Base-by-base conservation (phyloP, 2,888 invertebrate genomes). In the Proisotoma minuta region DNA sequence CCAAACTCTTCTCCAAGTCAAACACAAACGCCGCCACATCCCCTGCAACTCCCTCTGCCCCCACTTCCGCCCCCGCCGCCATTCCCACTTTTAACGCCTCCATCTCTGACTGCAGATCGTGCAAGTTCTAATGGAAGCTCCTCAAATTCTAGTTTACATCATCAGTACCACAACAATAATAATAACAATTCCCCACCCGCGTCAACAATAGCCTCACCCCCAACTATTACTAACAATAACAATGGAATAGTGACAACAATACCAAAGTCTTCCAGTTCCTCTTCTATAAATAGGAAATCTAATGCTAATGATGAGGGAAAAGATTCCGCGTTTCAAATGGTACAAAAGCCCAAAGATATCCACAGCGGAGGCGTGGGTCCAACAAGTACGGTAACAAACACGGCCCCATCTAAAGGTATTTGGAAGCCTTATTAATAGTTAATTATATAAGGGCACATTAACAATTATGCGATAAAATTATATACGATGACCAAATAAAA, bases 341-440 rank as follows among this genome's bases (percentile, higher is more conserved):
- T n/a, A n/a, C n/a, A n/a, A n/a, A n/a, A n/a, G n/a, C 71, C 70
- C 1, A 70, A 70, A 49, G 63, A 65, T 12, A 43, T 58, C 48
- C 57, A 62, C 34, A 62, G 62, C 10, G 68, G 71, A 3, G 64
- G 66, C 26, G 61, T 66, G 26, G 66, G 65, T 8, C 71, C 68
- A 3, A 66, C 61, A 23, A 58, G 66, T 2, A 63, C 53, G 4
- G 59, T 64, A 3, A 67, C 60, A 18, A 65, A 67, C 18, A 70
- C 73, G 12, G 68, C 68, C 5, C 68, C 73, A 1, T 66, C 68
- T 12, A 73, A 73, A 66, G 69, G 69, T 15, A 69, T 73, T 22
- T 73, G 73, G 73, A 57, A 71, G 58, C 73, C 73, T 10, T 73
- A 73, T 51, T 73, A 51, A 67, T 47, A n/a, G n/a, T n/a, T n/a